These are phyloP conservation scores for Todiramphus chloris DNA, from an alignment of 2,113 vertebrate species.

Conservation along the genomic window DNA sequence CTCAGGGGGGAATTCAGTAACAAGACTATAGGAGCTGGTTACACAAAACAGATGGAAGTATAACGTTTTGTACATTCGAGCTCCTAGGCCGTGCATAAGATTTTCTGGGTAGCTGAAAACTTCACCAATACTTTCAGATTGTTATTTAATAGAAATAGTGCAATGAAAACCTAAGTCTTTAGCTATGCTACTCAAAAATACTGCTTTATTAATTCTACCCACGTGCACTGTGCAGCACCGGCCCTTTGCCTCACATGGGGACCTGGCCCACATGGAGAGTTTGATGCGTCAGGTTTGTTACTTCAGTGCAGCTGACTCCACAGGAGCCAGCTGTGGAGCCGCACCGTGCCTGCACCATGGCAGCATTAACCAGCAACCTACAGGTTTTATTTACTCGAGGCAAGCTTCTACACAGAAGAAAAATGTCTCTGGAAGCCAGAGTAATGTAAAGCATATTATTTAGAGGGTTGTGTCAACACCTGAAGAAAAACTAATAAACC, in stretches of 20 bases:
- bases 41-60: neutral
- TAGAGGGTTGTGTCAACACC: neutral
- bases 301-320: neutral
- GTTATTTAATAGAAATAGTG: neutral
- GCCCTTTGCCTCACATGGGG: neutral
- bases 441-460: neutral
- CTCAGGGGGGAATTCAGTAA: no score
- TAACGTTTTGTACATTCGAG: neutral
- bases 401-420: neutral
- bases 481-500: neutral
- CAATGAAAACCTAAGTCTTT: neutral
- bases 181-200: neutral
- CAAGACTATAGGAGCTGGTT: neutral
- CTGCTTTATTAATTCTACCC: neutral
- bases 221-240: fast-evolving
- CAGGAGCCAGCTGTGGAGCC: neutral
- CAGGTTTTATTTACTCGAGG: neutral
- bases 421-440: neutral
- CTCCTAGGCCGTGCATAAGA: neutral
- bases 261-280: fast-evolving
- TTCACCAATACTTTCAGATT: neutral
- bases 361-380: neutral
- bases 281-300: fast-evolving
- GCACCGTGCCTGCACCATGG: fast-evolving
- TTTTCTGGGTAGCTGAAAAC: neutral